These are phyloP conservation scores for Plestiodon gilberti DNA, from an alignment of 2,113 vertebrate genomes.

Conservation along the genomic window DNA sequence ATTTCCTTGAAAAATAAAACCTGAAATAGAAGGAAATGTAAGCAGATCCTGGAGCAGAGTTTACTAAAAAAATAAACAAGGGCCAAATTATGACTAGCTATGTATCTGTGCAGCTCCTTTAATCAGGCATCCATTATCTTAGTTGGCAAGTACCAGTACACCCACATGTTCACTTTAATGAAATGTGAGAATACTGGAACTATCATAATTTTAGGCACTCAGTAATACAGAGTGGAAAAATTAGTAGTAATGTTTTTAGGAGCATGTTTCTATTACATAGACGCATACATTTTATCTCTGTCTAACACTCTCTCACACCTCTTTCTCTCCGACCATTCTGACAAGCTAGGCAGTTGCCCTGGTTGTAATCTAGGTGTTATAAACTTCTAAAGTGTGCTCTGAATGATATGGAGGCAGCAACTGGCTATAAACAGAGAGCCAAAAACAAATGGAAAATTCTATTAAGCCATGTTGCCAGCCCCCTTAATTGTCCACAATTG, in stretches of 20 bases:
- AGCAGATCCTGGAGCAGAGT: background rate
- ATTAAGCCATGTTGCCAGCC: background rate
- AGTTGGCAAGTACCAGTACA: background rate
- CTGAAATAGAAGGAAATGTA: background rate
- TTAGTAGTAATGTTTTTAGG: background rate
- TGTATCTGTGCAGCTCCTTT: background rate
- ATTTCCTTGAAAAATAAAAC: slow-evolving; percentile 44
- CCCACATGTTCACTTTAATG: background rate
- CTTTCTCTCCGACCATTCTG: background rate
- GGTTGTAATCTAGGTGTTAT: background rate
- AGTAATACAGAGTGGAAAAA: background rate
- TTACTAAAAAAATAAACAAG: background rate
- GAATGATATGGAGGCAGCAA: background rate
- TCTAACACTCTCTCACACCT: background rate
- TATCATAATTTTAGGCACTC: background rate
- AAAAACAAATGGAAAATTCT: background rate
- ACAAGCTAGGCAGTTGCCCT: background rate
- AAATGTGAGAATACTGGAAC: background rate
- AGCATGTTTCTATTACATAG: background rate
- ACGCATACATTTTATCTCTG: background rate
- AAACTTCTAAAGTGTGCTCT: background rate
- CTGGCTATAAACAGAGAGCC: background rate
- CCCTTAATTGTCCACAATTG: background rate
- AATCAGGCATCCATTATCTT: background rate
- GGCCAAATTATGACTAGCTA: slow-evolving; percentile 5